A percentile compares a stretch with the other conserved stretches of the same genome.
Evolutionary conservation across 2,888 invertebrate species (phyloP).

Genomic region (Amphipyra tragopoginis): DNA sequence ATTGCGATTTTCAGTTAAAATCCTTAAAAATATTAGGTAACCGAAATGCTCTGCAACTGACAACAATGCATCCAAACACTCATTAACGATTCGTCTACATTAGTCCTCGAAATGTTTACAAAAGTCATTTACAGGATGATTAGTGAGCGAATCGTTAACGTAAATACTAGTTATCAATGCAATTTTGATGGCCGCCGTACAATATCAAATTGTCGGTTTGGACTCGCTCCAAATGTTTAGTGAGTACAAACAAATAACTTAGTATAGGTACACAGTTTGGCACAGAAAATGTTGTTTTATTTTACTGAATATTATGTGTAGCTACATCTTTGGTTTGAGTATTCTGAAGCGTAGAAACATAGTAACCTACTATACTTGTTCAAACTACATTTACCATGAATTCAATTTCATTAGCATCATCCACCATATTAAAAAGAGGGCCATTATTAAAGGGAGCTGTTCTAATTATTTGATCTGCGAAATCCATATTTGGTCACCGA

Average conservation of each 20-base stretch:
- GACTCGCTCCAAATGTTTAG: constrained; percentile 51
- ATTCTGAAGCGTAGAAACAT: too few relatives aligned
- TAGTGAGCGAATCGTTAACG: constrained; percentile 38
- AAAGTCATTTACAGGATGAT: constrained; percentile 38
- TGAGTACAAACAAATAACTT: constrained; percentile 38
- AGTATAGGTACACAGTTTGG: constrained; percentile 31
- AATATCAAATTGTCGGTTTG: constrained; percentile 56
- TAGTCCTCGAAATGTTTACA: constrained; percentile 24
- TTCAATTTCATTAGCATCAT: too few relatives aligned
- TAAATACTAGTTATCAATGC: constrained; percentile 54
- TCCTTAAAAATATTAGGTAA: too few relatives aligned
- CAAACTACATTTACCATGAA: too few relatives aligned
- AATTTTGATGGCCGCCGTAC: constrained; percentile 43
- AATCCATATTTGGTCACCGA: too few relatives aligned
- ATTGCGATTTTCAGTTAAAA: too few relatives aligned
- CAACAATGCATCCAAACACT: not conserved
- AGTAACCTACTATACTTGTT: too few relatives aligned
- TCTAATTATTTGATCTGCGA: too few relatives aligned
- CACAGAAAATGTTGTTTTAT: constrained; percentile 32
- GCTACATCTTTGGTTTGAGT: too few relatives aligned
- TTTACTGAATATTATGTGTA: constrained; percentile 6
- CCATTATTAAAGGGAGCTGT: too few relatives aligned
- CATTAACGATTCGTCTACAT: constrained; percentile 21
- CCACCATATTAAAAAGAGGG: too few relatives aligned
- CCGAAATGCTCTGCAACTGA: not conserved